phyloP scores from a whole-genome alignment of 2,113 vertebrate species.

The Syngnathus floridae region DNA sequence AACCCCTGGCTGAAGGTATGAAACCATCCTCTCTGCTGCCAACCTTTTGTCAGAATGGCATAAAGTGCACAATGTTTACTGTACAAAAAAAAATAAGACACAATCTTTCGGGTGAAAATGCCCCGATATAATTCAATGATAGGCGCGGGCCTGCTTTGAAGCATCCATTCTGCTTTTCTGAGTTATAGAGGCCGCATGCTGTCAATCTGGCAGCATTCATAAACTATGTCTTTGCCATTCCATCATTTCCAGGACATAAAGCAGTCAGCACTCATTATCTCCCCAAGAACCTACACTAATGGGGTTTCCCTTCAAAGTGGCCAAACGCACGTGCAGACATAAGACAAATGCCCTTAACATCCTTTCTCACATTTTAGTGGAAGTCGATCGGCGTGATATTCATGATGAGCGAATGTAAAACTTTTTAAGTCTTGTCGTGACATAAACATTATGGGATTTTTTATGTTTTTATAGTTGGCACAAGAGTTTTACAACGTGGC shows the following conservation, averaged over 20 bases:
- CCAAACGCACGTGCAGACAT: background rate
- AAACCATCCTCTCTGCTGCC: slow-evolving; percentile 20
- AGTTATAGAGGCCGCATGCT: slow-evolving; percentile 23
- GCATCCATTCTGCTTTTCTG: slow-evolving; percentile 5
- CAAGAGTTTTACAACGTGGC: too few relatives aligned
- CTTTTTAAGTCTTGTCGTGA: background rate
- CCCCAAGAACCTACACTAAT: slow-evolving; percentile 57
- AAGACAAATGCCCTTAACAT: background rate
- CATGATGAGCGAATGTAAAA: slow-evolving; percentile 2
- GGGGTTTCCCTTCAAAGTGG: slow-evolving; percentile 57
- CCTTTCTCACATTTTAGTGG: background rate
- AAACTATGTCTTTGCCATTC: slow-evolving; percentile 52
- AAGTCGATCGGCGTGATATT: slow-evolving; percentile 16
- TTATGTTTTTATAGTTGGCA: too few relatives aligned
- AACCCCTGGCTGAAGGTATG: slow-evolving; percentile 60
- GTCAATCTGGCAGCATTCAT: slow-evolving; percentile 50
- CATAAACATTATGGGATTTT: too few relatives aligned
- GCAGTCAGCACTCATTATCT: slow-evolving; percentile 64
- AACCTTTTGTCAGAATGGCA: slow-evolving; percentile 4
- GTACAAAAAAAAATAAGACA: too few relatives aligned
- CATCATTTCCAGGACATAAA: slow-evolving; percentile 67
- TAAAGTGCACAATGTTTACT: slow-evolving; percentile 8
- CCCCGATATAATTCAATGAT: too few relatives aligned
- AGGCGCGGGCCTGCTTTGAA: too few relatives aligned
- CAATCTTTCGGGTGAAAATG: too few relatives aligned